A percentile compares a stretch with the other conserved stretches of the same genome.
Conservation (phyloP, 2,888 invertebrate species). For the Xiphydria camelus region DNA sequence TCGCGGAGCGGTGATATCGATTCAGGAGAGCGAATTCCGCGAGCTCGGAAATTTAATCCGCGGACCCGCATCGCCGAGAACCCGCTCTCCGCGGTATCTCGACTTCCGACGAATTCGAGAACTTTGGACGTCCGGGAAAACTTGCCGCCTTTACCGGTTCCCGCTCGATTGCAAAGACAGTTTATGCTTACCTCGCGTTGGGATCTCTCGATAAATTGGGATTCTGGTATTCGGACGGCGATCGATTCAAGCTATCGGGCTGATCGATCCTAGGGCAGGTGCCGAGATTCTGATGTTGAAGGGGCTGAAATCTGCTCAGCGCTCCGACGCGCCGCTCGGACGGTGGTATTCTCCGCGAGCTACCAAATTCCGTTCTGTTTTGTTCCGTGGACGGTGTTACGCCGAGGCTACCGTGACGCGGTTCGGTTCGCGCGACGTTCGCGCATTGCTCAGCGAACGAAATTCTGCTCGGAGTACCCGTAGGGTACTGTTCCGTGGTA, state of each 20-base stretch:
- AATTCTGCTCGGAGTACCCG: constrained; percentile 2
- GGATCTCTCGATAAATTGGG: constrained; percentile 49
- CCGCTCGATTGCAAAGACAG: constrained; percentile 41
- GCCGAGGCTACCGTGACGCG: constrained; percentile 21
- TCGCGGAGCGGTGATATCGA: too few species aligned
- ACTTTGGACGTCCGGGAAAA: too few species aligned
- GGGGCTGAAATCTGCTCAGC: constrained; percentile 20
- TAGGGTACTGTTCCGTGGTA: constrained; percentile 29
- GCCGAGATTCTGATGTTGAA: constrained; percentile 19
- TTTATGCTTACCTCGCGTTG: constrained; percentile 55
- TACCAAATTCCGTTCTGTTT: constrained; percentile 24
- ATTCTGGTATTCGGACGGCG: constrained; percentile 53
- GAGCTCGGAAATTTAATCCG: too few species aligned
- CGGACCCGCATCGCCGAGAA: too few species aligned
- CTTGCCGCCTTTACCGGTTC: too few species aligned
- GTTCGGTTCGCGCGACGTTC: constrained; percentile 7
- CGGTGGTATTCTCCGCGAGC: constrained; percentile 54
- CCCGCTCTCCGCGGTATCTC: too few species aligned
- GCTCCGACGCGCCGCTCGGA: constrained; percentile 44
- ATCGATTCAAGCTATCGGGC: constrained; percentile 41
- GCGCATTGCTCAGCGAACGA: neutral
- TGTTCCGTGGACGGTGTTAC: constrained; percentile 38
- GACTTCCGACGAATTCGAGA: too few species aligned
- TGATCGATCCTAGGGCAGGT: constrained; percentile 29
- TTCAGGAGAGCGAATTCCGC: neutral